Conservation (phyloP, 2,797 vertebrate species). For the Gymnoscopelus microlampas region DNA sequence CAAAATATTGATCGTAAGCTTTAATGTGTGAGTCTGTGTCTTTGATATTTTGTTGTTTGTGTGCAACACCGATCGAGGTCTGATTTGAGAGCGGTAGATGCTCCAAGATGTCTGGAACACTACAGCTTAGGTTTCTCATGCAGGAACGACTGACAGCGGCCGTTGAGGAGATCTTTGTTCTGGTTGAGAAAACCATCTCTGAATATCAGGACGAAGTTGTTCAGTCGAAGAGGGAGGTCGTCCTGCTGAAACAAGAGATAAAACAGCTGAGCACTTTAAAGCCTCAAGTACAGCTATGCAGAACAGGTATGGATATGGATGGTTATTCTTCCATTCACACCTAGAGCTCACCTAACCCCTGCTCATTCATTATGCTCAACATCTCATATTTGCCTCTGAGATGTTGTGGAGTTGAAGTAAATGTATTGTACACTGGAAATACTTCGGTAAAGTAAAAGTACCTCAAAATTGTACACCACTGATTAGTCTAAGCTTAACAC, state of each 20-base stretch:
- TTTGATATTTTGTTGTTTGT: too few species aligned
- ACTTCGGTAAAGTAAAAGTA: too few species aligned
- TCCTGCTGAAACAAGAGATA: slow-evolving; percentile 16
- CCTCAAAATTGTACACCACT: too few species aligned
- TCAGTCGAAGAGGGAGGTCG: background rate
- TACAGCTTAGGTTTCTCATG: background rate
- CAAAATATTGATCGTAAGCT: too few species aligned
- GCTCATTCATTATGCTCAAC: too few species aligned
- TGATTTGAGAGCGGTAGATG: background rate
- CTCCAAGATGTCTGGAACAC: background rate
- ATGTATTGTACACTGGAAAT: too few species aligned
- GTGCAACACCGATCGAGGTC: background rate
- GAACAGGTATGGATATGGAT: slow-evolving; percentile 9
- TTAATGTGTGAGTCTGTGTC: too few species aligned
- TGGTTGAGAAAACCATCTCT: background rate
- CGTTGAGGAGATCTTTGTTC: background rate
- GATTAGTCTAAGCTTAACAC: too few species aligned
- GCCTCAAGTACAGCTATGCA: background rate
- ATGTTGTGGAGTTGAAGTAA: too few species aligned
- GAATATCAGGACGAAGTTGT: slow-evolving; percentile 1
- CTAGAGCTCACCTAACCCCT: too few species aligned
- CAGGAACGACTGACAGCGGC: background rate
- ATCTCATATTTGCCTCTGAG: too few species aligned
- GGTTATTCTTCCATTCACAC: too few species aligned
- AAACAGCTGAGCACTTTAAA: slow-evolving; percentile 19